These are phyloP conservation scores for Centrocercus urophasianus DNA, from an alignment of 2,113 vertebrate genomes.

Conservation along the genomic window DNA sequence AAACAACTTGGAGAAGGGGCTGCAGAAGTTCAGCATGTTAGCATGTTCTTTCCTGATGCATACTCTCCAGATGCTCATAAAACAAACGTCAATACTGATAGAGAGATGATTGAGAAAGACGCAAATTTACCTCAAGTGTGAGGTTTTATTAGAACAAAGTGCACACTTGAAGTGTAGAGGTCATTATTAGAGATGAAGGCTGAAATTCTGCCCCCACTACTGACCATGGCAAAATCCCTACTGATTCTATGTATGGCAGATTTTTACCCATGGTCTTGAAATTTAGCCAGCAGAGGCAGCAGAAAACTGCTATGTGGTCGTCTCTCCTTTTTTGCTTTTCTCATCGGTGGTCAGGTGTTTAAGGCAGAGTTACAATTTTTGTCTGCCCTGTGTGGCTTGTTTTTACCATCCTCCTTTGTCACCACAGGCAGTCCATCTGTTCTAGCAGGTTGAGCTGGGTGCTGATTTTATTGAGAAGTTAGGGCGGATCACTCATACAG, in stretches of 20 bases:
- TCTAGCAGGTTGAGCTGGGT: neutral
- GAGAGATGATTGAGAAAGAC: neutral
- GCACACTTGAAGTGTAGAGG: neutral
- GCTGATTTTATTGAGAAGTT: neutral
- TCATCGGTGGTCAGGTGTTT: neutral
- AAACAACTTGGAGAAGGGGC: neutral
- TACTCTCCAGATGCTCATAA: neutral
- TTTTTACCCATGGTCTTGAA: neutral
- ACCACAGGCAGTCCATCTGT: neutral
- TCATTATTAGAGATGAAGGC: neutral
- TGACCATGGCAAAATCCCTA: neutral
- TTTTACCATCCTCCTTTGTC: neutral
- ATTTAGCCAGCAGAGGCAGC: neutral
- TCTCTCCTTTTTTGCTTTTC: neutral
- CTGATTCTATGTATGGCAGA: neutral
- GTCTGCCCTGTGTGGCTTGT: fast-evolving
- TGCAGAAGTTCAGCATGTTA: neutral
- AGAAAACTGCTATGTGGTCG: neutral
- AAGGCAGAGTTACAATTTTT: neutral
- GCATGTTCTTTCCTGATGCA: neutral
- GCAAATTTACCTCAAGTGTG: neutral
- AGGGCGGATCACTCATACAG: neutral
- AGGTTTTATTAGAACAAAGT: neutral
- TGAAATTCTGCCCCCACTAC: neutral
- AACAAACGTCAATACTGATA: neutral